Base-by-base conservation (phyloP, 2,797 vertebrate genomes). In the Vireo griseus region DNA sequence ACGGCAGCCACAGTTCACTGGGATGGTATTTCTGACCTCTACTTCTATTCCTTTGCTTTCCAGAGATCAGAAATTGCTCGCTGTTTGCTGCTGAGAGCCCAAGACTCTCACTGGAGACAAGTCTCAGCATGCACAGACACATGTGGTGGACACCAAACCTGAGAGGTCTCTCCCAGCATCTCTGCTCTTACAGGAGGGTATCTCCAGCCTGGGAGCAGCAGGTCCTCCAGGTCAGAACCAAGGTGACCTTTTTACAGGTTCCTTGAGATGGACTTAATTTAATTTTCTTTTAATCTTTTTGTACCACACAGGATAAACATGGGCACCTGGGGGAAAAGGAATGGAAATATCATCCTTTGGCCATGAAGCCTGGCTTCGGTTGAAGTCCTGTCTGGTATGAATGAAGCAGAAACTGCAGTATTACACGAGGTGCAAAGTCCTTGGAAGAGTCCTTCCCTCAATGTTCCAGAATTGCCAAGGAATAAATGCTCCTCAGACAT, bases 21-120 rank as follows among this genome's bases (percentile, higher is more conserved):
- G 80, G 42, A 40, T 82, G 82, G 45, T 54, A 14, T 82, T 95
- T 91, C 86, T 94, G 82, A 92, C 69, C 62, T 65, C 85, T 94
- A 44, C 40, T 72, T 77, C 69, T 86, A 15, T 72, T 94, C 44
- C 13, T 45, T 67, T 58, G n/a, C 76, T 94, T 92, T 47, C 47
- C 69, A 95, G 85, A 71, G 47, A 52, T 72, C 44, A 91, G 58
- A 80, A 77, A 29, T 68, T 35, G 5, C 29, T 77, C 17, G 18
- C 54, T 83, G n/a, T 26, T 86, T 63, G 48, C 79, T 92, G 66
- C 40, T 78, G 9, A 44, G 72, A 72, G 62, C 13, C 28, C 66
- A 62, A 6, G 33, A 31, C 20, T 42, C 9, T 42, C 9, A 4
- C 2, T 65, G 39, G 33, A 95, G 54, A 21, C 42, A 55, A n/a